Percentiles rank a stretch among this genome's conserved stretches.
These are phyloP conservation scores for Trachemys scripta DNA, from an alignment of 2,113 vertebrate species.

Conservation along the genomic window DNA sequence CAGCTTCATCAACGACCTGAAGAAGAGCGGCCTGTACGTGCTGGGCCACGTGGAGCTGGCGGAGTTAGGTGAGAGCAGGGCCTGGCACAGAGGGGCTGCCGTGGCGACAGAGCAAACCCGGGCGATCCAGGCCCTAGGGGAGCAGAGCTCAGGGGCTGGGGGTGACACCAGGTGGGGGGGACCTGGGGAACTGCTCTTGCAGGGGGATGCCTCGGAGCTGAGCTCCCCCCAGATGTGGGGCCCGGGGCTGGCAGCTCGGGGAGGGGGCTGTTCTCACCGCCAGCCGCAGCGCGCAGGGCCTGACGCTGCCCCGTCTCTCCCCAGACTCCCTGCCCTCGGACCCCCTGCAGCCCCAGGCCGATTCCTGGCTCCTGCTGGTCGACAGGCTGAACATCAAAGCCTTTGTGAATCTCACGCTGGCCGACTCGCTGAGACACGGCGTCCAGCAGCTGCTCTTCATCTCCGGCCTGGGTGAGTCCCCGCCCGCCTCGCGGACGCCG, in stretches of 20 bases:
- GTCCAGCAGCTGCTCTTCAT: conserved; percentile 93
- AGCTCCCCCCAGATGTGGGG: background rate
- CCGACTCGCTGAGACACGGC: conserved; percentile 86
- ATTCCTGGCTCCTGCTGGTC: conserved; percentile 91
- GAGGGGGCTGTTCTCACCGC: fast-evolving
- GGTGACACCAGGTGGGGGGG: background rate
- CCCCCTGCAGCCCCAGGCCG: conserved; percentile 88
- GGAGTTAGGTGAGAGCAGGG: conserved; percentile 88
- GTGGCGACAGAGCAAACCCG: background rate
- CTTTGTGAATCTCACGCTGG: conserved; percentile 90
- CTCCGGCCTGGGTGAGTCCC: conserved; percentile 89
- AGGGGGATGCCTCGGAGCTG: fast-evolving
- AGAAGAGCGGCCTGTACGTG: conserved; percentile 96
- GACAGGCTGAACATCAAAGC: conserved; percentile 93
- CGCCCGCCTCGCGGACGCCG: no score
- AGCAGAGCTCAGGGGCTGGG: background rate
- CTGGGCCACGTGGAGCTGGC: conserved; percentile 93
- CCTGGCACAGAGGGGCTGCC: fast-evolving
- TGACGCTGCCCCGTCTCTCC: background rate
- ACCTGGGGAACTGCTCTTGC: fast-evolving
- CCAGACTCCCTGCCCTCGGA: conserved; percentile 87
- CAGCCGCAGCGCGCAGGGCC: no score
- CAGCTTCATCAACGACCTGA: conserved; percentile 95
- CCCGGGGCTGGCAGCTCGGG: no score
- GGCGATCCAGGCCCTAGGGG: background rate